Evolutionary conservation across 1,140 invertebrate genomes (phyloP).

Genomic region (Aradophagus sp.): DNA sequence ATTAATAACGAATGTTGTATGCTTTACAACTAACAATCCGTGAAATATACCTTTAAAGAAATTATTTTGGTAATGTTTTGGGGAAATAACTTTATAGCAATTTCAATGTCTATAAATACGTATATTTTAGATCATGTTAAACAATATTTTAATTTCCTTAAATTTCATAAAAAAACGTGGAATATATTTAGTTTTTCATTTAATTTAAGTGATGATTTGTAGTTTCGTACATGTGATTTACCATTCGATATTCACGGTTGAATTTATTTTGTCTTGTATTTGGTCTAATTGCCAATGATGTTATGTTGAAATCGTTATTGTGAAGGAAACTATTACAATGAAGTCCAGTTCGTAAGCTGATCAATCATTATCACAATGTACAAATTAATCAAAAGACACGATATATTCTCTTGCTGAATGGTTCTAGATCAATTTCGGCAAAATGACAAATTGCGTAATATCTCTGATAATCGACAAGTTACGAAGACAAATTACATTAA

Average conservation of each 20-base stretch:
- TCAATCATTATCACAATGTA: constrained; percentile 41
- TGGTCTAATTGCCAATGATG: neutral
- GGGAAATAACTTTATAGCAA: no score
- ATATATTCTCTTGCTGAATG: constrained; percentile 34
- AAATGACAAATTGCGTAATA: constrained; percentile 50
- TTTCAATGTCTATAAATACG: no score
- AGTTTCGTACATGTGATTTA: no score
- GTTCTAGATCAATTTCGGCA: constrained; percentile 42
- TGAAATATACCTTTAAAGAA: constrained; percentile 5
- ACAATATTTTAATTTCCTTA: no score
- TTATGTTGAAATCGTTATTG: neutral
- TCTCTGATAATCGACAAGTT: constrained; percentile 29
- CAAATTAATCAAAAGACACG: constrained; percentile 42
- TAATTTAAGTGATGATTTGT: no score
- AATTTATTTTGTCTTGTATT: no score
- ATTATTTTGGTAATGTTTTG: no score
- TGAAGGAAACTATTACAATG: constrained; percentile 8
- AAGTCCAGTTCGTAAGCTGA: constrained; percentile 23
- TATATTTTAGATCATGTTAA: no score
- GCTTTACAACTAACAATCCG: constrained; percentile 1
- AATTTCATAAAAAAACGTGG: no score
- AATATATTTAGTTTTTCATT: no score
- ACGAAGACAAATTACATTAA: constrained; percentile 35
- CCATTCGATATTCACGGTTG: no score
- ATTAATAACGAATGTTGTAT: constrained; percentile 2